A percentile compares a stretch with the other conserved stretches of the same genome.
Evolutionary conservation across 2,888 invertebrate species (phyloP).

Genomic region (Lutraria lutraria): DNA sequence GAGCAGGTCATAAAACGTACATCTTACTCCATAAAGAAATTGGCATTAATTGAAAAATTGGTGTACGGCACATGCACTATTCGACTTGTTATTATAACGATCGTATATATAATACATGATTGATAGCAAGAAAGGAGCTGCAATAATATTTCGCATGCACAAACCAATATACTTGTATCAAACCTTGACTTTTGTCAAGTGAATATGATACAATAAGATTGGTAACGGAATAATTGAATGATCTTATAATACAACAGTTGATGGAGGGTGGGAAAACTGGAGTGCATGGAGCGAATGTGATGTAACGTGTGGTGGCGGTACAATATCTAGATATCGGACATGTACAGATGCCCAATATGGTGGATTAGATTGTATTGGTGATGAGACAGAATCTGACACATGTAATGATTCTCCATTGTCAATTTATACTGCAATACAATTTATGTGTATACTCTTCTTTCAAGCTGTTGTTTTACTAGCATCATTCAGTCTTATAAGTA

Average conservation of each 20-base stretch:
- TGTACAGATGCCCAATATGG: conserved; percentile 52
- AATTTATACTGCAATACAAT: conserved; percentile 20
- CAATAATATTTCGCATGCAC: too few relatives aligned
- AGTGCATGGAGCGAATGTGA: conserved; percentile 46
- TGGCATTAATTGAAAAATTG: too few relatives aligned
- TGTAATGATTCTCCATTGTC: conserved; percentile 54
- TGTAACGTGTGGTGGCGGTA: conserved; percentile 53
- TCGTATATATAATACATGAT: too few relatives aligned
- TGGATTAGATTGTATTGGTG: conserved; percentile 54
- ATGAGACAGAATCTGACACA: conserved; percentile 23
- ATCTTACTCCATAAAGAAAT: too few relatives aligned
- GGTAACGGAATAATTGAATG: neutral
- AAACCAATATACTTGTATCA: too few relatives aligned
- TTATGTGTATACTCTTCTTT: neutral
- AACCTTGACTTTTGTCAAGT: too few relatives aligned
- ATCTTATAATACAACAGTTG: conserved; percentile 25
- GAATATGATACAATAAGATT: too few relatives aligned
- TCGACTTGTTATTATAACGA: too few relatives aligned
- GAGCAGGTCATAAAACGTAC: too few relatives aligned
- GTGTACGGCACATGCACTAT: too few relatives aligned
- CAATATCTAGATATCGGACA: conserved; percentile 39
- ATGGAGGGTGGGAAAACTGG: conserved; percentile 55
- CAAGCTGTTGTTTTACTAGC: neutral
- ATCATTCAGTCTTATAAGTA: neutral
- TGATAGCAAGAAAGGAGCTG: too few relatives aligned